A percentile compares a stretch with the other conserved stretches of the same genome.
phyloP scores from a whole-genome alignment of 2,113 vertebrate genomes.

The Saguinus imperator region DNA sequence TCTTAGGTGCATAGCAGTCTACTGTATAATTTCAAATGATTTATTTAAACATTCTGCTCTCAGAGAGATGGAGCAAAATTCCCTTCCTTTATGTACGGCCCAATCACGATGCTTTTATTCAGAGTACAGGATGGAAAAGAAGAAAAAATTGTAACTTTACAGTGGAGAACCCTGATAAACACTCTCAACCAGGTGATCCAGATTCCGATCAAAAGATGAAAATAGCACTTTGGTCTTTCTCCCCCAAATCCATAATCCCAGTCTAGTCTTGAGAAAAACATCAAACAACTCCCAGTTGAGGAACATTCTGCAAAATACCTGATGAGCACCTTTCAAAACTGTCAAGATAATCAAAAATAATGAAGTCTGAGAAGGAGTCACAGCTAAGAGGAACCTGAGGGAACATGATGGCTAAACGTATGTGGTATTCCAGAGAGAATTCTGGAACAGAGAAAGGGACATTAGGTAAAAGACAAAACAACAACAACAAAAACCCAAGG shows the following conservation, averaged over 20 bases:
- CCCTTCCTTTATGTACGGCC: neutral
- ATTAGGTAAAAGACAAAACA: neutral
- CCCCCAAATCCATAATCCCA: neutral
- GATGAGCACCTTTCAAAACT: neutral
- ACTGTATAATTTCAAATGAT: neutral
- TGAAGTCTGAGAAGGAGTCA: neutral
- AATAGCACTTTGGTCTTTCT: neutral
- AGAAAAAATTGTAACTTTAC: neutral
- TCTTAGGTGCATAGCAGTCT: neutral
- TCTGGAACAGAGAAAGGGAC: neutral
- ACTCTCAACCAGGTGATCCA: neutral
- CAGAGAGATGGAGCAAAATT: neutral
- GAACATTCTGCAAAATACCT: neutral
- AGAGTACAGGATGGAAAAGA: neutral
- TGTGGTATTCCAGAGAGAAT: neutral
- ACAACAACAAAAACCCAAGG: neutral
- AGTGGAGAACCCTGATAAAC: neutral
- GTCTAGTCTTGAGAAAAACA: neutral
- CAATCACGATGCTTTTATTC: neutral
- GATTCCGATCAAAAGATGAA: neutral
- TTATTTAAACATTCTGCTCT: neutral
- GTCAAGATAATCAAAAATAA: neutral
- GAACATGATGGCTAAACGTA: neutral
- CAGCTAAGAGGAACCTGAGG: neutral
- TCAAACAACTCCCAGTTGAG: neutral